A percentile compares a stretch with the other conserved stretches of the same genome.
phyloP scores from a whole-genome alignment of 2,888 invertebrate genomes.

The Ditula angustiorana region DNA sequence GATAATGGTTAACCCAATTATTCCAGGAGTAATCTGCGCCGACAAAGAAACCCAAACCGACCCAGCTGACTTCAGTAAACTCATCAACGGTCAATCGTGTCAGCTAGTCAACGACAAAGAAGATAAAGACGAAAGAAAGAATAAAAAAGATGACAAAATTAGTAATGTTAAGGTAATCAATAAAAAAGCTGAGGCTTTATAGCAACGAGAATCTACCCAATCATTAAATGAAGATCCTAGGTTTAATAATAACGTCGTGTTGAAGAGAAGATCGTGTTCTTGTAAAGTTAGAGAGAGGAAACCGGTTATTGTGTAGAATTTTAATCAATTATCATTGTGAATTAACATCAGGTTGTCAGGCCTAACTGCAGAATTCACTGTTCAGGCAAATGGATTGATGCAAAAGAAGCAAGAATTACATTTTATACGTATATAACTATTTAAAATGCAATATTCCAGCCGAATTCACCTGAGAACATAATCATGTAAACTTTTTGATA shows the following conservation, averaged over 20 bases:
- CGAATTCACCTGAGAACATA: no score
- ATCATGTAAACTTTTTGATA: no score
- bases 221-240: slow-evolving; percentile 66
- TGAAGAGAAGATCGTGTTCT: slow-evolving; percentile 75
- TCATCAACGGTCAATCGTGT: slow-evolving; percentile 67
- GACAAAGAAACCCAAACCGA: slow-evolving; percentile 78
- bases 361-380: no score
- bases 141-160: slow-evolving; percentile 45
- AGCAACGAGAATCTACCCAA: slow-evolving; percentile 73
- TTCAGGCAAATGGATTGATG: no score
- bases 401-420: no score
- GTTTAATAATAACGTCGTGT: slow-evolving; percentile 60
- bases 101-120: slow-evolving; percentile 49
- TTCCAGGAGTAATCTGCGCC: slow-evolving; percentile 62
- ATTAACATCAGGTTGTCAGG: no score
- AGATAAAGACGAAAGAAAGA: slow-evolving; percentile 48
- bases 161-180: slow-evolving; percentile 49
- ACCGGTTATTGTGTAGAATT: slow-evolving; percentile 71
- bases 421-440: no score
- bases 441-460: no score
- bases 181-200: slow-evolving; percentile 70
- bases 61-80: slow-evolving; percentile 63
- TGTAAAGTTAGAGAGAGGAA: slow-evolving; percentile 74
- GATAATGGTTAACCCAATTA: neutral
- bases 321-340: neutral